Evolutionary conservation across 2,888 invertebrate species (phyloP).

Genomic region (Thecophora atra): DNA sequence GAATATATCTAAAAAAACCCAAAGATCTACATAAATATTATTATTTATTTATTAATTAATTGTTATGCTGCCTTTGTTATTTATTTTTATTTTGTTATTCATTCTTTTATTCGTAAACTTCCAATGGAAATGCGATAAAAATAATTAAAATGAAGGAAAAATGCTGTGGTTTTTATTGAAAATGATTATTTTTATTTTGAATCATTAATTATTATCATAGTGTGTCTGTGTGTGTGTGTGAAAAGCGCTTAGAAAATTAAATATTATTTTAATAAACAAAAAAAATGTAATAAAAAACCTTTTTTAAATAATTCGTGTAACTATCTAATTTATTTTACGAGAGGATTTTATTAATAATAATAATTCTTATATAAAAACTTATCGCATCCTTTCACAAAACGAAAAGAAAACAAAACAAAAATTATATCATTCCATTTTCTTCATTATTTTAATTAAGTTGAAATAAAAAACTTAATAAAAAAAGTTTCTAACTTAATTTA

Average conservation of each 20-base stretch:
- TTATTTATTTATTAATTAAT: too few relatives aligned
- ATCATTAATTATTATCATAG: not conserved
- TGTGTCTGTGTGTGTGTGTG: not conserved
- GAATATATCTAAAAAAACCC: too few relatives aligned
- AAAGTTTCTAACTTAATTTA: too few relatives aligned
- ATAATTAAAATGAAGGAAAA: not conserved
- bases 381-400: not conserved
- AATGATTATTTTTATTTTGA: constrained; percentile 16
- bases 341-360: not conserved
- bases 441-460: too few relatives aligned
- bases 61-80: too few relatives aligned
- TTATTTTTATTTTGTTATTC: too few relatives aligned
- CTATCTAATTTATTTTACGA: not conserved
- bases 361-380: not conserved
- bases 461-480: too few relatives aligned
- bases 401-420: too few relatives aligned
- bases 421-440: too few relatives aligned
- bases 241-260: constrained; percentile 9
- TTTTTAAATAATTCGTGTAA: not conserved
- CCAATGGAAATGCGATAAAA: not conserved
- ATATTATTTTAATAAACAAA: not conserved
- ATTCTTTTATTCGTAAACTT: too few relatives aligned
- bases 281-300: constrained; percentile 5
- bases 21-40: too few relatives aligned
- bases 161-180: not conserved